Evolutionary conservation across 2,888 invertebrate genomes (phyloP), one percentile per base, ranked within the genome.

Genomic region (Selenia dentaria): DNA sequence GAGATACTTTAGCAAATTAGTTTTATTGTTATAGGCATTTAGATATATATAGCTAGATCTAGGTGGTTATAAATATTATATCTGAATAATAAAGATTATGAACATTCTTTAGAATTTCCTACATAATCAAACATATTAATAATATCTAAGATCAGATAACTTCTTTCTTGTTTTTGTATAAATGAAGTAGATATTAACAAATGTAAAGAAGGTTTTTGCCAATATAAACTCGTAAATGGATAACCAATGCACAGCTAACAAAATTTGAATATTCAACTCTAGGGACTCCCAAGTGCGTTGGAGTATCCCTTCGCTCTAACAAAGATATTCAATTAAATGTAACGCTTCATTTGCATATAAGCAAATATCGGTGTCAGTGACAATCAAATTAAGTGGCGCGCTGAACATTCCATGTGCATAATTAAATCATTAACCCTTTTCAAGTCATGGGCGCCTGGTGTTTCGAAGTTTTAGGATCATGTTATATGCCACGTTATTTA

Each of bases 341-440:
- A 68, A 79, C 82, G 76, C 72, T 79, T 81, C 74, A 89, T 89
- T 88, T 88, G 85, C 88, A 89, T 86, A 88, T 85, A 84, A 78
- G 86, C 85, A 84, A 83, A 87, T 84, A 87, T 84, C 83, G 81
- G 86, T 87, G 86, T 86, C 83, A 74, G 63, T 74, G 73, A 75
- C 83, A 80, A 87, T 86, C 80, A 83, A 86, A 83, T 88, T 80
- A 87, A 84, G 77, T 83, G 80, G 73, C 69, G 73, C 74, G 70
- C 67, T 74, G 71, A 74, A 78, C 77, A 74, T 80, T 76, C 67
- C 73, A 78, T 65, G 67, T 68, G 83, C 79, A 83, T 85, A 85
- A 86, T 85, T 80, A 74, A 85, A 80, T 87, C 70, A 78, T 79
- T 76, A 75, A 79, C 78, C 80, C 79, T 75, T 74, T 70, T 60